Base-by-base conservation (phyloP, 2,797 vertebrate species). In the Discoglossus pictus region DNA sequence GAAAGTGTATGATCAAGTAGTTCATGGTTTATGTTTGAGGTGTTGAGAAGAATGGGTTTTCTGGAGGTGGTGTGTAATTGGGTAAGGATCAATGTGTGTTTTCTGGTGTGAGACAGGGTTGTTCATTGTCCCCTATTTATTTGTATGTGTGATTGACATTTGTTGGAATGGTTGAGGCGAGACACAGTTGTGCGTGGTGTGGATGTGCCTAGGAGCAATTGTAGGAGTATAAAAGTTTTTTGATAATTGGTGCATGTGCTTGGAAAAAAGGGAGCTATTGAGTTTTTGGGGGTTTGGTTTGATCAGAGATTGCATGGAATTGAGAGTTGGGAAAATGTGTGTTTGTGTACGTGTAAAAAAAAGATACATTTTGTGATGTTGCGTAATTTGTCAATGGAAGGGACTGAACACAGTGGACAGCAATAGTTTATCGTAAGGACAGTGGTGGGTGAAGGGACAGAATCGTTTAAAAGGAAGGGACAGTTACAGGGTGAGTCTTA, bases 241-340 rank as follows among this genome's bases (percentile, higher is more conserved):
- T 60, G 56, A 21, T 1, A 21, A 23, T 6, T 51, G 48, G 48
- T 27, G 7, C 1, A 15, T n/a, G 7, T 7, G 25, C 17, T 3
- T 10, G 5, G 1, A 17, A 8, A 5, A 6, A 6, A 2, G 42
- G 17, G 1, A n/a, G n/a, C n/a, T n/a, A n/a, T n/a, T n/a, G n/a
- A n/a, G n/a, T n/a, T 5, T 36, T 6, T 20, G 21, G 58, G 42
- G 0, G 0, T 46, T 2, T 4, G 1, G 1, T 44, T 44, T 31
- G n/a, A 43, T 44, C 23, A 44, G 1, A 7, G 35, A 7, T 34
- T 60, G 6, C 13, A 15, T 10, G 31, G 25, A 1, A 17, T 5
- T 10, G n/a, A n/a, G 16, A 61, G 18, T 23, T 61, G 43, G 58
- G 18, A n/a, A 18, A 46, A 6, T n/a, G 42, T 21, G n/a, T n/a